Evolutionary conservation across 2,113 vertebrate genomes (phyloP).

Genomic region (Onychostoma macrolepis): DNA sequence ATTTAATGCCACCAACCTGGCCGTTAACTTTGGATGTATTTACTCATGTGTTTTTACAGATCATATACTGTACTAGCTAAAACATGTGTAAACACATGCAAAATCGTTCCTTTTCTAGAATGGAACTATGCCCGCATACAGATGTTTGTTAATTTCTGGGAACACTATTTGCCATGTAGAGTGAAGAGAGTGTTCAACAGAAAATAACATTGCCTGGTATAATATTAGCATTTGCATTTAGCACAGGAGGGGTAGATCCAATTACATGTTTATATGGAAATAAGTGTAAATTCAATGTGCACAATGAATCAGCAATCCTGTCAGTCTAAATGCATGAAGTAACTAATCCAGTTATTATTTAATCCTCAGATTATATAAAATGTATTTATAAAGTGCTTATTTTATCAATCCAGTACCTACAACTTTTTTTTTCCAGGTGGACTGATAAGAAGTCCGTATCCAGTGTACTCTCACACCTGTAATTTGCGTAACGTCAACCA

Average conservation of each 20-base stretch:
- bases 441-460: not conserved
- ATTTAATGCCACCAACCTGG: not conserved
- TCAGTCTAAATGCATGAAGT: not conserved
- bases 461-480: not conserved
- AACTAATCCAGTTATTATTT: not conserved
- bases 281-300: not conserved
- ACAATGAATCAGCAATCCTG: not conserved
- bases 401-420: not conserved
- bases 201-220: not conserved
- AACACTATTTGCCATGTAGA: not conserved
- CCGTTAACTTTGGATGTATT: too few relatives aligned
- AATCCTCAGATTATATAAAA: not conserved
- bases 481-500: not conserved
- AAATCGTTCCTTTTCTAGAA: not conserved
- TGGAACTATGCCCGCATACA: not conserved
- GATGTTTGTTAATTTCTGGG: not conserved
- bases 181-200: not conserved
- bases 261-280: not conserved
- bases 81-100: not conserved
- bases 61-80: not conserved
- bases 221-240: not conserved
- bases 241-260: not conserved
- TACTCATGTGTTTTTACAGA: not conserved
- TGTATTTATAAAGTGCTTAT: not conserved
- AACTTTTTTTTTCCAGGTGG: not conserved